Percentiles rank a stretch among this genome's conserved stretches.
phyloP scores from a whole-genome alignment of 1,140 invertebrate genomes.

The Megathymus violae region DNA sequence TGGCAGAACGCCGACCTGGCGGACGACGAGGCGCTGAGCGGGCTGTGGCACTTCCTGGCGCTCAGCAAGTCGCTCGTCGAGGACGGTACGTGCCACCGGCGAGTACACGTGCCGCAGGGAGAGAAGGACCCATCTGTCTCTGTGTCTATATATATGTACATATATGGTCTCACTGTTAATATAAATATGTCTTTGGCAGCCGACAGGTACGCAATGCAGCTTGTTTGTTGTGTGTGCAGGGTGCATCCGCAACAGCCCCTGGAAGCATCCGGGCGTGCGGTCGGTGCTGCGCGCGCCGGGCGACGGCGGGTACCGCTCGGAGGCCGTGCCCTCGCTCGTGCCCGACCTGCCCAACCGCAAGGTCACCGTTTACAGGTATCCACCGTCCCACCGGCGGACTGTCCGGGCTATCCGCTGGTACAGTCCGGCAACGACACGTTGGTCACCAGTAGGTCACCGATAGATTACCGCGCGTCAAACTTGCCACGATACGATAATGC shows the following conservation, averaged over 20 bases:
- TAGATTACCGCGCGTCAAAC: no score
- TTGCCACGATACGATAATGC: no score
- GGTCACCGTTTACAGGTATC: conserved; percentile 83
- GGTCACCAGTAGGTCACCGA: no score
- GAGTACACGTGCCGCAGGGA: no score
- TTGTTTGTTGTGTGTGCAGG: conserved; percentile 53
- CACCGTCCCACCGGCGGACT: no score
- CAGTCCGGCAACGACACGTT: no score
- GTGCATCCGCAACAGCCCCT: conserved; percentile 83
- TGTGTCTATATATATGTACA: no score
- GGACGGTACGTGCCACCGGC: conserved; percentile 84
- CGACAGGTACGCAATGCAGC: no score
- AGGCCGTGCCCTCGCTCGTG: conserved; percentile 82
- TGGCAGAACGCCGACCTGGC: conserved; percentile 88
- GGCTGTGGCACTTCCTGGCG: conserved; percentile 90
- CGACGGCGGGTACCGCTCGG: conserved; percentile 82
- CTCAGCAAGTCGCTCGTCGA: conserved; percentile 88
- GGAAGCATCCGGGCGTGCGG: conserved; percentile 89
- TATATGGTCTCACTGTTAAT: no score
- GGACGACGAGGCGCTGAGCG: conserved; percentile 86
- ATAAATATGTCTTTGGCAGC: no score
- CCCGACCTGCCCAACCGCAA: conserved; percentile 80
- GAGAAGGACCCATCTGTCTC: no score
- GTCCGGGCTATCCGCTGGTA: no score
- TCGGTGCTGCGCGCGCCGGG: conserved; percentile 82